Conservation (phyloP, 2,113 vertebrate species). For the Pachypanchax playfairii region DNA sequence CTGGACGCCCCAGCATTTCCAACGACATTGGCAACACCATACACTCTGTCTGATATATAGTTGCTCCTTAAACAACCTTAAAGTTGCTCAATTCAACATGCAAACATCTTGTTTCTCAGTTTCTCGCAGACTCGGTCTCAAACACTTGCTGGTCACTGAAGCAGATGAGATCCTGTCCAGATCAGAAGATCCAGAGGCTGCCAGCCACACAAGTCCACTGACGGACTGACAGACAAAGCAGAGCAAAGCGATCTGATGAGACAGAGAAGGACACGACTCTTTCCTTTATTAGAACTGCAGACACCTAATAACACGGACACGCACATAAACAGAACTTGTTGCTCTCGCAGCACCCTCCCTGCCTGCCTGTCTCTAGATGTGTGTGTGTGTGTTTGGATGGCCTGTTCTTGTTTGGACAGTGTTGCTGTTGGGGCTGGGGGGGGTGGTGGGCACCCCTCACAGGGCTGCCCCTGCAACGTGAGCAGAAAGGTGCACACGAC, state of each 20-base stretch:
- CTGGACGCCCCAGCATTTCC: constrained; percentile 79
- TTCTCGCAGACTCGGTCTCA: constrained; percentile 22
- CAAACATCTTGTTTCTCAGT: constrained; percentile 29
- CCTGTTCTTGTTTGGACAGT: constrained; percentile 66
- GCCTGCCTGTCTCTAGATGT: constrained; percentile 56
- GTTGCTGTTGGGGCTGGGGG: constrained; percentile 17
- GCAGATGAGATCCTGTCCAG: constrained; percentile 6
- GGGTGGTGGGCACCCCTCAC: constrained; percentile 54
- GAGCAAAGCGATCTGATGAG: constrained; percentile 74
- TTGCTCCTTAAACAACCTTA: constrained; percentile 34
- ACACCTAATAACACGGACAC: constrained; percentile 73
- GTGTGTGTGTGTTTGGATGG: constrained; percentile 55
- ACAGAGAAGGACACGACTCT: constrained; percentile 68
- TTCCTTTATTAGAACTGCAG: constrained; percentile 83
- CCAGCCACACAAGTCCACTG: constrained; percentile 49
- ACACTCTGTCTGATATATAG: constrained; percentile 30
- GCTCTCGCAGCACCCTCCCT: constrained; percentile 61
- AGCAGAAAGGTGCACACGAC: constrained; percentile 72
- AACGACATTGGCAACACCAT: constrained; percentile 63
- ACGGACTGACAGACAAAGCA: constrained; percentile 60
- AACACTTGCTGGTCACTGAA: constrained; percentile 4
- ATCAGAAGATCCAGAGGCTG: constrained; percentile 62
- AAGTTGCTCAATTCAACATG: constrained; percentile 42
- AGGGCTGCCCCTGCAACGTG: constrained; percentile 78
- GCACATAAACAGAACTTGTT: constrained; percentile 53